Evolutionary conservation across 2,113 vertebrate species (phyloP).

Genomic region (Ciconia boyciana): DNA sequence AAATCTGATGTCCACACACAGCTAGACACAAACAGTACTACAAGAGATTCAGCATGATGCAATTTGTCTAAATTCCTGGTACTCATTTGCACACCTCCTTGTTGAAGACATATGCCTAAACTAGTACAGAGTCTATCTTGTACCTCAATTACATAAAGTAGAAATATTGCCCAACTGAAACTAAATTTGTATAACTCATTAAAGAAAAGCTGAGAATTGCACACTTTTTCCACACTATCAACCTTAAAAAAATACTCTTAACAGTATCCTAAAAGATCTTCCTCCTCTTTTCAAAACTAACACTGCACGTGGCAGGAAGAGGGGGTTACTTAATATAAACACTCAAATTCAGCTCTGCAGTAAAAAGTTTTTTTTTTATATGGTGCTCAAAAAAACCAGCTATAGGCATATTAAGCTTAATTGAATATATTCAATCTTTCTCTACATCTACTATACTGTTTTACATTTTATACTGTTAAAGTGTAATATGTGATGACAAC

Average conservation of each 20-base stretch:
- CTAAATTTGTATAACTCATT: neutral
- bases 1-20: neutral
- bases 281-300: neutral
- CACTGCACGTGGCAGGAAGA: neutral
- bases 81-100: neutral
- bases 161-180: neutral
- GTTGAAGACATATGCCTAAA: neutral
- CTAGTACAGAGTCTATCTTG: neutral
- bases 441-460: neutral
- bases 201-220: neutral
- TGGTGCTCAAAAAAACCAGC: neutral
- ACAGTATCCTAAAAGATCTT: neutral
- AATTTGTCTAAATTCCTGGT: neutral
- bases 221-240: neutral
- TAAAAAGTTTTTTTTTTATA: accelerated
- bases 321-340: neutral
- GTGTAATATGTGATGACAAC: neutral
- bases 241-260: neutral
- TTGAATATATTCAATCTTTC: neutral
- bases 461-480: neutral
- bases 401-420: neutral
- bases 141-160: neutral
- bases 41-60: neutral
- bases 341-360: neutral
- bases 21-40: neutral